These are phyloP conservation scores for Linepithema humile DNA, from an alignment of 1,140 invertebrate genomes.

Conservation along the genomic window DNA sequence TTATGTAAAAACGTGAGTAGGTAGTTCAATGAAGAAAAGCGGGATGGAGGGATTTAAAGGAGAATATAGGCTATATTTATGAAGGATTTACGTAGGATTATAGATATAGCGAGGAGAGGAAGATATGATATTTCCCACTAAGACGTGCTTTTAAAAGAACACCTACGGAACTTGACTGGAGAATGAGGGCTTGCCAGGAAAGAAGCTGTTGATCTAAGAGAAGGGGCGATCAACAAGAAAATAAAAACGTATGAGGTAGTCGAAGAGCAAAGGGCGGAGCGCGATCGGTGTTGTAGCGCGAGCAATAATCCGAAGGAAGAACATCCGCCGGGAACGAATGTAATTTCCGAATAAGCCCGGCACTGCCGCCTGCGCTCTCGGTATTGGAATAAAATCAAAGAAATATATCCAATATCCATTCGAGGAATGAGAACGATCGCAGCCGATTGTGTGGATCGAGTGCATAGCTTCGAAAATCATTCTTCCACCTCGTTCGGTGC, in stretches of 20 bases:
- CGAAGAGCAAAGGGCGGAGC: background rate
- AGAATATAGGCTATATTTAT: conserved; percentile 38
- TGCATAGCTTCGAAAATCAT: conserved; percentile 16
- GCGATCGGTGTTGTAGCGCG: conserved; percentile 15
- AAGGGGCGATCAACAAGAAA: conserved; percentile 30
- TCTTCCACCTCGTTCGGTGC: background rate
- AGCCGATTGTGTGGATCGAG: conserved; percentile 10
- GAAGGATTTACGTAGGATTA: conserved; percentile 39
- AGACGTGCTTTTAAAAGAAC: conserved; percentile 42
- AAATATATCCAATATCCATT: conserved; percentile 50
- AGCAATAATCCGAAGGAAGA: conserved; percentile 43
- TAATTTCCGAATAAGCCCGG: conserved; percentile 62
- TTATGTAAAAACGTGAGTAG: conserved; percentile 23
- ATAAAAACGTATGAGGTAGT: conserved; percentile 32
- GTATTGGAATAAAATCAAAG: conserved; percentile 59
- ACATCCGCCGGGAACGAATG: conserved; percentile 52
- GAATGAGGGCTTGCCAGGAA: conserved; percentile 10
- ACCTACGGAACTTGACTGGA: conserved; percentile 38
- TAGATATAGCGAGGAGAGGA: background rate
- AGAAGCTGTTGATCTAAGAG: conserved; percentile 31
- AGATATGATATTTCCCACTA: conserved; percentile 24
- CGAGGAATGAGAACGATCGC: conserved; percentile 7
- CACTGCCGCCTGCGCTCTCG: background rate
- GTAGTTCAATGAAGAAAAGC: background rate
- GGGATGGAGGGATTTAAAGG: background rate